phyloP scores from a whole-genome alignment of 2,113 vertebrate species.

The Ammodytes dubius region DNA sequence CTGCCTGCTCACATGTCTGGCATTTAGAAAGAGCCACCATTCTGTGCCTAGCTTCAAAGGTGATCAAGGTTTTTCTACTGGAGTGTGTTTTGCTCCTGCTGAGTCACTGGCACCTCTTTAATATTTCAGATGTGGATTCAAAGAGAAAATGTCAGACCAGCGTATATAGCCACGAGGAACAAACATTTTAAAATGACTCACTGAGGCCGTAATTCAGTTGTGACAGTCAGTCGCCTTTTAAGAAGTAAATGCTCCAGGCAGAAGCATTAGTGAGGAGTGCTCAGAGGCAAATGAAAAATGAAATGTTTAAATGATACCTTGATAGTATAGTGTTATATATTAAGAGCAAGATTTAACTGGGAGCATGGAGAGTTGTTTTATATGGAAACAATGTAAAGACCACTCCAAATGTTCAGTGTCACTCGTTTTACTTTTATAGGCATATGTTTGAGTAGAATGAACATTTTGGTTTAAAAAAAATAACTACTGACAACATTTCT shows the following conservation, averaged over 20 bases:
- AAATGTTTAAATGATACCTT: no score
- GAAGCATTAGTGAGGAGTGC: not conserved
- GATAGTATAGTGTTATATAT: no score
- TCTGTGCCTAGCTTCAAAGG: slow-evolving; percentile 24
- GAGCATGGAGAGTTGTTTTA: no score
- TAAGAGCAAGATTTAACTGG: no score
- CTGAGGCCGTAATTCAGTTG: not conserved
- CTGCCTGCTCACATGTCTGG: not conserved
- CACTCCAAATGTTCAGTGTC: no score
- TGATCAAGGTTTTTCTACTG: slow-evolving; percentile 32
- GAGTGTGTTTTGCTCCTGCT: slow-evolving; percentile 43
- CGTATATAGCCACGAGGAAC: not conserved
- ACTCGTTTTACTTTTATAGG: no score
- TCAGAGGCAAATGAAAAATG: not conserved
- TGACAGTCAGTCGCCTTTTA: not conserved
- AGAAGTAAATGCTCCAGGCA: not conserved
- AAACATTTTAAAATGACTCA: slow-evolving; percentile 33
- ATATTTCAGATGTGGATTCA: slow-evolving; percentile 70
- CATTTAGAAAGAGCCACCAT: slow-evolving; percentile 24
- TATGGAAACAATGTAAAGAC: no score
- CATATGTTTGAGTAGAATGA: no score
- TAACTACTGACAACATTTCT: no score
- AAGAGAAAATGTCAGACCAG: slow-evolving; percentile 63
- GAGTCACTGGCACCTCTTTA: slow-evolving; percentile 68
- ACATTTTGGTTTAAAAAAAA: no score